These are phyloP conservation scores for Synanthedon tipuliformis DNA, from an alignment of 2,888 invertebrate species.

Conservation along the genomic window DNA sequence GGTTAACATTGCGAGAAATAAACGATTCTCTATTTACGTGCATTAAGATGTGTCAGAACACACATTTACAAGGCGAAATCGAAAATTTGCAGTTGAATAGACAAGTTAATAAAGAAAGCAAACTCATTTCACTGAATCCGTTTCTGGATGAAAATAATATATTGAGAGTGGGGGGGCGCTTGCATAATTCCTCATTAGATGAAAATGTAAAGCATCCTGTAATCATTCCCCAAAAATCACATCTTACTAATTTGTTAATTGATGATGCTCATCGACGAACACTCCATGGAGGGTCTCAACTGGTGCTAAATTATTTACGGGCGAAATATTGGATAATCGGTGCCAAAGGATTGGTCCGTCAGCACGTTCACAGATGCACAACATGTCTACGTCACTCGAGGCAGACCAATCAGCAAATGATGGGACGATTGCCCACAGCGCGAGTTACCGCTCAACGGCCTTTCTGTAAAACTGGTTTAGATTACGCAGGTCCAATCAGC, in stretches of 20 bases:
- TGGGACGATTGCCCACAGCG: slow-evolving; percentile 10
- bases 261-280: slow-evolving; percentile 9
- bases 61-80: slow-evolving; percentile 1
- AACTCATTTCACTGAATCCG: slow-evolving; percentile 2
- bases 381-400: slow-evolving; percentile 6
- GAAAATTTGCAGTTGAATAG: no score
- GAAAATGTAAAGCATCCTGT: slow-evolving; percentile 8
- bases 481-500: slow-evolving; percentile 11
- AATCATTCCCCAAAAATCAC: slow-evolving; percentile 4
- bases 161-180: slow-evolving; percentile 5
- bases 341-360: slow-evolving; percentile 1
- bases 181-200: neutral
- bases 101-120: neutral
- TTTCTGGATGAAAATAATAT: slow-evolving; percentile 4
- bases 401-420: slow-evolving; percentile 5
- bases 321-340: slow-evolving; percentile 9
- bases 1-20: slow-evolving; percentile 1
- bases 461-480: slow-evolving; percentile 10
- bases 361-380: slow-evolving; percentile 6
- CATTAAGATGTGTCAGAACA: slow-evolving; percentile 1
- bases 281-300: slow-evolving; percentile 12
- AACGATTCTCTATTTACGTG: slow-evolving; percentile 1
- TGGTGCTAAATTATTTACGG: slow-evolving; percentile 9
- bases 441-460: slow-evolving; percentile 8
- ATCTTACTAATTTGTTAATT: slow-evolving; percentile 6